Evolutionary conservation across 2,888 invertebrate species (phyloP).

Genomic region (Cremastinae sp.): DNA sequence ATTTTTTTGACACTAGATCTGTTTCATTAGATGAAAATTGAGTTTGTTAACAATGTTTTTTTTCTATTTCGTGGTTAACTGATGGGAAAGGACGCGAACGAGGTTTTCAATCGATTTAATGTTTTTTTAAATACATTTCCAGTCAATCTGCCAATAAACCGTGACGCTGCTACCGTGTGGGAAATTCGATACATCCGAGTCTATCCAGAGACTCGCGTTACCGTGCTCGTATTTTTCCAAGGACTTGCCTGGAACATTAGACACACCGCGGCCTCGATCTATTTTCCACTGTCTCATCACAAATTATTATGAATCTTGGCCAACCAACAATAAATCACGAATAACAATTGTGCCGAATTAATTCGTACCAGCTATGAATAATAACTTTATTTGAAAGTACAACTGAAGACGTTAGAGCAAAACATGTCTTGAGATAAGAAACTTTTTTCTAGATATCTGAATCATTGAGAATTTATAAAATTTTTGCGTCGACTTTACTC

Average conservation of each 20-base stretch:
- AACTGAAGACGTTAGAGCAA: too few species aligned
- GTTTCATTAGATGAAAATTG: too few species aligned
- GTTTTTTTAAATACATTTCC: background rate
- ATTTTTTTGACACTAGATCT: too few species aligned
- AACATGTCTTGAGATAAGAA: too few species aligned
- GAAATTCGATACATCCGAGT: slow-evolving; percentile 64
- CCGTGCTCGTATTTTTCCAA: slow-evolving; percentile 55
- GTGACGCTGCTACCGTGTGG: slow-evolving; percentile 34
- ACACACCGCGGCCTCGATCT: slow-evolving; percentile 57
- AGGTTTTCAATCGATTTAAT: slow-evolving; percentile 29
- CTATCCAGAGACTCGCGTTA: slow-evolving; percentile 57
- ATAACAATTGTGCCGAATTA: slow-evolving; percentile 11
- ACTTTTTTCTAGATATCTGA: too few species aligned
- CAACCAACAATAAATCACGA: slow-evolving; percentile 51
- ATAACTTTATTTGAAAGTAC: too few species aligned
- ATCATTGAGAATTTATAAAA: too few species aligned
- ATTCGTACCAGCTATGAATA: too few species aligned
- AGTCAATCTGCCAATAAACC: slow-evolving; percentile 22
- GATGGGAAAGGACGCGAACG: background rate
- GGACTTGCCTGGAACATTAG: slow-evolving; percentile 56
- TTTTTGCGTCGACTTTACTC: too few species aligned
- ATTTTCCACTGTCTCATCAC: slow-evolving; percentile 42
- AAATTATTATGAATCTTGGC: slow-evolving; percentile 39
- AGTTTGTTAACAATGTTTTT: too few species aligned
- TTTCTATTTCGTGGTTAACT: background rate